Evolutionary conservation across 2,797 vertebrate genomes (phyloP), one percentile per base, ranked within the genome.

Genomic region (Chanos chanos): DNA sequence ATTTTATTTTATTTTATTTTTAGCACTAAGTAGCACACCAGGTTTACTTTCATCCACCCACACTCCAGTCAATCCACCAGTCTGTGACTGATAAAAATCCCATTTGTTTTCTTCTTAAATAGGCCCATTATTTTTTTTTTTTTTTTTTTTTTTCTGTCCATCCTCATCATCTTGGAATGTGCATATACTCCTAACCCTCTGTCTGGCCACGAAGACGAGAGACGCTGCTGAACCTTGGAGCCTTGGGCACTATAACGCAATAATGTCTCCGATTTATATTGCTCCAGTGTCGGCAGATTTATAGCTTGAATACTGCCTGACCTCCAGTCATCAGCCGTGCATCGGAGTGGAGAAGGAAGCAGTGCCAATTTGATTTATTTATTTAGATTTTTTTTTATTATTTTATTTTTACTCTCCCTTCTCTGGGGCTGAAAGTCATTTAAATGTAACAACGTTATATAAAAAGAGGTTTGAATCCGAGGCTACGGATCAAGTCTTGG

Each of bases 231-330:
- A 60, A 69, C 72, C 57, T 61, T 40, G 13, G 47, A 76, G 84
- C 82, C 75, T 75, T 74, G 76, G 77, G 76, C 73, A 70, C 64
- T 61, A 64, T 68, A 74, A 77, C 61, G 76, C 80, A 82, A 83
- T 82, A 85, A 81, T 77, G 68, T 66, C 56, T 70, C 72, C 85
- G 82, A 87, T 87, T 83, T 84, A 87, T 86, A 74, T 74, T 62
- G 69, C 81, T 72, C 74, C 84, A 78, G 78, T 75, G 71, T 74
- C 66, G 70, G 76, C 55, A 81, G 84, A 86, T 84, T 83, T 86
- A 87, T 76, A 68, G 79, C 68, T 45, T 19, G 68, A 74, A 69
- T 67, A 61, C 52, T 40, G 62, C 36, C 37, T 52, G 59, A 50
- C 64, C 63, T 44, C n/a, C 81, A 70, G 78, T 81, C 81, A 76